Percentiles rank a stretch among this genome's conserved stretches.
phyloP scores from a whole-genome alignment of 2,888 invertebrate species.

The Acronicta alni region DNA sequence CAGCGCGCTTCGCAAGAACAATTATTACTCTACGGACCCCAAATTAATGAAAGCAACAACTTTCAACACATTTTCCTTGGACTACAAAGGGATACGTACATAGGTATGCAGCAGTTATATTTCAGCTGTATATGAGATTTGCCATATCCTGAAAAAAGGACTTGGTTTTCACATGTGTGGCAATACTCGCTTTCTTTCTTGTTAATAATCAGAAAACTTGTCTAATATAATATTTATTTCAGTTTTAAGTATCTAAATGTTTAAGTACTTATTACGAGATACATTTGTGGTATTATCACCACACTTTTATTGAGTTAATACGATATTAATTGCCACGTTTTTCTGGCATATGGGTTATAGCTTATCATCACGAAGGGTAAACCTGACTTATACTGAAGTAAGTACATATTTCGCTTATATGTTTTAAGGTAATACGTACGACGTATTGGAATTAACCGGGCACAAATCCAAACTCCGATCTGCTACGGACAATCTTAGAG shows the following conservation, averaged over 20 bases:
- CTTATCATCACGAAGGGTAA: no score
- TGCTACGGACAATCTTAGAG: no score
- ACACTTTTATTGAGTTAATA: no score
- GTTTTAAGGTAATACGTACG: no score
- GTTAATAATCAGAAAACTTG: constrained; percentile 44
- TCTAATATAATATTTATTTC: constrained; percentile 43
- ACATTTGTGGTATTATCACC: no score
- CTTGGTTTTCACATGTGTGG: not conserved
- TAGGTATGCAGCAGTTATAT: constrained; percentile 36
- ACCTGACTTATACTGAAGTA: no score
- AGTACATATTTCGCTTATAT: no score
- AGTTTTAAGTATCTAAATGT: constrained; percentile 21
- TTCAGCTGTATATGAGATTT: constrained; percentile 21
- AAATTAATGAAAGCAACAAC: constrained; percentile 75
- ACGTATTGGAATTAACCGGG: no score
- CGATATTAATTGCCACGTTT: no score
- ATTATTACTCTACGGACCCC: constrained; percentile 78
- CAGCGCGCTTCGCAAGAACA: constrained; percentile 73
- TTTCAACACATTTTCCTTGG: constrained; percentile 69
- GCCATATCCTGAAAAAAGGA: not conserved
- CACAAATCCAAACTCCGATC: no score
- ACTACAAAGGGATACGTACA: constrained; percentile 62
- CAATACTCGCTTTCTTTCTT: constrained; percentile 44
- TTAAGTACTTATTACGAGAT: no score
- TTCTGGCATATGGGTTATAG: no score